Conservation (phyloP, 2,888 invertebrate species). For the Clepsis dumicolana region DNA sequence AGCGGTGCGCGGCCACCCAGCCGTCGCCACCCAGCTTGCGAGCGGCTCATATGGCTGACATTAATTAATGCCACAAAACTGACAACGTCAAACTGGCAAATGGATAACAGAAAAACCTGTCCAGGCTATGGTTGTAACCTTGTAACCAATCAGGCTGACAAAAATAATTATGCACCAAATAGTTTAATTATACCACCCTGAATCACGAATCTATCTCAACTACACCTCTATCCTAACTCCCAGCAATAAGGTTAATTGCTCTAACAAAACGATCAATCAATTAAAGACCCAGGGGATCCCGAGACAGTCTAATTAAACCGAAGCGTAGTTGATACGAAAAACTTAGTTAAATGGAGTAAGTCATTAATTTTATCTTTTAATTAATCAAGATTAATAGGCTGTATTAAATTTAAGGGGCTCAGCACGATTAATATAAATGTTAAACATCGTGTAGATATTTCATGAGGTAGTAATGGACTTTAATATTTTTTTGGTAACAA, state of each 20-base stretch:
- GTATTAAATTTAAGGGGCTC: conserved; percentile 47
- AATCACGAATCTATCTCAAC: neutral
- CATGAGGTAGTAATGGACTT: neutral
- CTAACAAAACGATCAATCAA: conserved; percentile 51
- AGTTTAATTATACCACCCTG: too few relatives aligned
- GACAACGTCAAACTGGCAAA: too few relatives aligned
- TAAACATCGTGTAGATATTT: neutral
- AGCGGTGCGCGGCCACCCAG: too few relatives aligned
- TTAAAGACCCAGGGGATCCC: conserved; percentile 34
- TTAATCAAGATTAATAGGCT: conserved; percentile 70
- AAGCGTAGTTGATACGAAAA: conserved; percentile 43
- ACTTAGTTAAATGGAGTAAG: conserved; percentile 56
- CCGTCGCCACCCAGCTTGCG: too few relatives aligned
- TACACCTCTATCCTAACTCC: neutral
- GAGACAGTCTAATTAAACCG: conserved; percentile 38
- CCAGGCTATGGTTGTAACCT: too few relatives aligned
- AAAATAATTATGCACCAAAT: too few relatives aligned
- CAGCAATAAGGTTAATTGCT: conserved; percentile 35
- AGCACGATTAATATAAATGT: conserved; percentile 46
- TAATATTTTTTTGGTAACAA: conserved; percentile 12
- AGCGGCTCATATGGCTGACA: too few relatives aligned
- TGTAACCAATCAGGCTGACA: too few relatives aligned
- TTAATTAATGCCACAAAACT: too few relatives aligned
- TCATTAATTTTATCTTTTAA: conserved; percentile 73
- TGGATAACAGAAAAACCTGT: too few relatives aligned